A percentile compares a stretch with the other conserved stretches of the same genome.
phyloP scores from a whole-genome alignment of 2,797 vertebrate genomes.

The Platyrinchus mystaceus region DNA sequence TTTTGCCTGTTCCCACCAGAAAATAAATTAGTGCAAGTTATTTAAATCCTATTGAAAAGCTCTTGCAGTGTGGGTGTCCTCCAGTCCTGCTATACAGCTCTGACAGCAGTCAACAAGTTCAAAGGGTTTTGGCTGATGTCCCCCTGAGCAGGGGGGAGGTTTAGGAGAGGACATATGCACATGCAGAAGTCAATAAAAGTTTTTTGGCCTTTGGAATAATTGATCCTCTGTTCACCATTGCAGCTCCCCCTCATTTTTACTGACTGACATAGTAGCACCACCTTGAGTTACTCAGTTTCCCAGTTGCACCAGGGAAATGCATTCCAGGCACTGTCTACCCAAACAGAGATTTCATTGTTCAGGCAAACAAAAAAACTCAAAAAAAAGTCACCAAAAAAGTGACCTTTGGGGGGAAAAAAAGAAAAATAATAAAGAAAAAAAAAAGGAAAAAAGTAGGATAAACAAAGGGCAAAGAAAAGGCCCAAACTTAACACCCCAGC shows the following conservation, averaged over 20 bases:
- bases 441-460: neutral
- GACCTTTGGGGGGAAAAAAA: no score
- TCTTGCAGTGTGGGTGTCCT: conserved; percentile 1
- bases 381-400: neutral
- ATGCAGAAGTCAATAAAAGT: neutral
- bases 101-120: neutral
- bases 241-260: neutral
- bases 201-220: neutral
- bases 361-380: fast-evolving
- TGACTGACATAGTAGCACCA: neutral
- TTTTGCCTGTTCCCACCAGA: conserved; percentile 18
- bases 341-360: neutral
- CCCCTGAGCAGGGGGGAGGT: neutral
- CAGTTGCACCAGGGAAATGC: neutral
- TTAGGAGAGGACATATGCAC: neutral
- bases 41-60: neutral
- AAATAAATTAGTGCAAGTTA: conserved; percentile 11
- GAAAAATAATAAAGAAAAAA: neutral
- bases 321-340: neutral
- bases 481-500: neutral
- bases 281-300: neutral
- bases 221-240: neutral
- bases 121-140: neutral
- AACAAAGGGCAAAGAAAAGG: neutral
- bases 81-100: neutral